Evolutionary conservation across 1,140 invertebrate genomes (phyloP).

Genomic region (Scaptomyza pallida): DNA sequence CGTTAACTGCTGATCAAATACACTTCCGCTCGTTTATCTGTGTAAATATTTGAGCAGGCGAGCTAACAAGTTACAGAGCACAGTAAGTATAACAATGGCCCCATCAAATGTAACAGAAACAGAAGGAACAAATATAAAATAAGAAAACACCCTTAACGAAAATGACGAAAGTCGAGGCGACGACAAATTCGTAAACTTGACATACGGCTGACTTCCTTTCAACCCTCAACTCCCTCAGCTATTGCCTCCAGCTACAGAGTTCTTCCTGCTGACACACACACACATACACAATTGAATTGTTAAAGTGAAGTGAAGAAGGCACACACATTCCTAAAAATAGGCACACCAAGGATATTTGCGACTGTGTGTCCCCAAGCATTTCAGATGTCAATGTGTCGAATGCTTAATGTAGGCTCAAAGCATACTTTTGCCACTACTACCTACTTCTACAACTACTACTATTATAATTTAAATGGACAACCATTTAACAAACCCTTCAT

Average conservation of each 20-base stretch:
- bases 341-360: slow-evolving; percentile 22
- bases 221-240: background rate
- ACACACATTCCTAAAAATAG: slow-evolving; percentile 49
- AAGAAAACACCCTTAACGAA: too few species aligned
- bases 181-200: slow-evolving; percentile 42
- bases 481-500: background rate
- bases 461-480: slow-evolving; percentile 9
- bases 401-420: slow-evolving; percentile 29
- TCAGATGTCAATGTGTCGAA: slow-evolving; percentile 58
- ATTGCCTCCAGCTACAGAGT: background rate
- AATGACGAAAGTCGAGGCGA: slow-evolving; percentile 56
- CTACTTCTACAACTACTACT: too few species aligned
- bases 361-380: slow-evolving; percentile 15
- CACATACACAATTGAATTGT: slow-evolving; percentile 66
- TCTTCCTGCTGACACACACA: slow-evolving; percentile 35
- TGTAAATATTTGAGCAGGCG: slow-evolving; percentile 72
- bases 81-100: slow-evolving; percentile 29
- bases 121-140: slow-evolving; percentile 37
- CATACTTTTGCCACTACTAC: background rate
- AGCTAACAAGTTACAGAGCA: slow-evolving; percentile 64
- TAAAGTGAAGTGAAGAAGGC: slow-evolving; percentile 52
- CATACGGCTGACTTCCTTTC: slow-evolving; percentile 12
- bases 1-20: slow-evolving; percentile 77
- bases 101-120: slow-evolving; percentile 11
- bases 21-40: slow-evolving; percentile 80